phyloP scores from a whole-genome alignment of 2,113 vertebrate species.

The Stigmatopora argus region DNA sequence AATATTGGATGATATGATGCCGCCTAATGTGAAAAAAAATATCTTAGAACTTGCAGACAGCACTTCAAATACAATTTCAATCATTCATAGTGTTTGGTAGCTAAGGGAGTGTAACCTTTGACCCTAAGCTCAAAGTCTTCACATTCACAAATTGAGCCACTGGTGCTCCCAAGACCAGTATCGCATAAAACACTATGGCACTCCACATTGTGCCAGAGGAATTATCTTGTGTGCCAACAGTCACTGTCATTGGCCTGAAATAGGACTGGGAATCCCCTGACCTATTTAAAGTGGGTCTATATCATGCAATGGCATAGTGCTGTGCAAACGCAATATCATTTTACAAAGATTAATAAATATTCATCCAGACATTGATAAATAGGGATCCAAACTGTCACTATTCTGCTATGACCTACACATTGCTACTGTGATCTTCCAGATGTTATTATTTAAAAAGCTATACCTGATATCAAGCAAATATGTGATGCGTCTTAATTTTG shows the following conservation, averaged over 20 bases:
- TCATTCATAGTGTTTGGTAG: not conserved
- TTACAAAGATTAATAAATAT: constrained; percentile 7
- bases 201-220: constrained; percentile 2
- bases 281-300: constrained; percentile 16
- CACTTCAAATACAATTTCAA: not conserved
- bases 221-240: constrained; percentile 12
- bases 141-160: too few species aligned
- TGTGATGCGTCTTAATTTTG: not conserved
- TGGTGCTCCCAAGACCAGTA: too few species aligned
- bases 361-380: not conserved
- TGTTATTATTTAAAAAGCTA: not conserved
- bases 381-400: not conserved
- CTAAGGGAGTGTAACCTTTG: too few species aligned
- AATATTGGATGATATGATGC: too few species aligned
- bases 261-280: constrained; percentile 45
- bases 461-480: not conserved
- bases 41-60: too few species aligned
- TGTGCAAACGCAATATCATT: constrained; percentile 3
- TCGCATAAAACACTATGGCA: not conserved
- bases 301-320: constrained; percentile 3
- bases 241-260: constrained; percentile 34
- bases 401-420: not conserved
- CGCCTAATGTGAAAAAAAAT: too few species aligned
- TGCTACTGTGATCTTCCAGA: not conserved
- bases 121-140: too few species aligned